Conservation (phyloP, 2,888 invertebrate genomes). For the Ametastegia equiseti region DNA sequence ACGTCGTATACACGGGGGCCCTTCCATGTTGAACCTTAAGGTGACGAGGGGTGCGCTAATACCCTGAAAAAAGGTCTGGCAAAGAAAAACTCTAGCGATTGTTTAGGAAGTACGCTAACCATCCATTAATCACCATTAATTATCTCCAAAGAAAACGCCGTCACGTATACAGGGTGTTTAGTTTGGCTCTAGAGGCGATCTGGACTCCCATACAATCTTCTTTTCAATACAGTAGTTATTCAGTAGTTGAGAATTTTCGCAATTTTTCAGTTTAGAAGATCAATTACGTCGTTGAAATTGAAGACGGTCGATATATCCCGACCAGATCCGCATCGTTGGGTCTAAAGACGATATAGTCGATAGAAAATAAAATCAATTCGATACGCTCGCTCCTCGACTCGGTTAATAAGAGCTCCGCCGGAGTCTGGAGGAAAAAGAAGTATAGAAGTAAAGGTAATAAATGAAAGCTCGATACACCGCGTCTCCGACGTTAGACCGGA, state of each 20-base stretch:
- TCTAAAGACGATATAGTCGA: neutral
- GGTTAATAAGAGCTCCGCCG: neutral
- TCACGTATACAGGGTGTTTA: neutral
- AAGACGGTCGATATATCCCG: neutral
- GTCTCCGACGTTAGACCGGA: neutral
- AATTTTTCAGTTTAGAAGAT: neutral
- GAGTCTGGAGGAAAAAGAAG: neutral
- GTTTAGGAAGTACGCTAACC: constrained; percentile 1
- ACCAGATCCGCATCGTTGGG: neutral
- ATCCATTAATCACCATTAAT: constrained; percentile 24
- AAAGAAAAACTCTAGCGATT: neutral
- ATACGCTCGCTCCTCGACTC: constrained; percentile 15
- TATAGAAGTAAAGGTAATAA: constrained; percentile 9
- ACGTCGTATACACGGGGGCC: no score
- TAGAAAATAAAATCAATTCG: constrained; percentile 30
- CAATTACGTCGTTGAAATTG: neutral
- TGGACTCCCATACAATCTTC: neutral
- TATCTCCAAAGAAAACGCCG: neutral
- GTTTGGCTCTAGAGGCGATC: neutral
- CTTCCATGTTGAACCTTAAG: neutral
- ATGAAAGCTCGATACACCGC: constrained; percentile 13
- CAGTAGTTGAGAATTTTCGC: neutral
- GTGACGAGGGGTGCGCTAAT: neutral
- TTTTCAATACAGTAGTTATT: neutral
- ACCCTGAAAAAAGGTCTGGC: neutral